These are phyloP conservation scores for Pseudorasbora parva DNA, from an alignment of 2,113 vertebrate species.

Conservation along the genomic window DNA sequence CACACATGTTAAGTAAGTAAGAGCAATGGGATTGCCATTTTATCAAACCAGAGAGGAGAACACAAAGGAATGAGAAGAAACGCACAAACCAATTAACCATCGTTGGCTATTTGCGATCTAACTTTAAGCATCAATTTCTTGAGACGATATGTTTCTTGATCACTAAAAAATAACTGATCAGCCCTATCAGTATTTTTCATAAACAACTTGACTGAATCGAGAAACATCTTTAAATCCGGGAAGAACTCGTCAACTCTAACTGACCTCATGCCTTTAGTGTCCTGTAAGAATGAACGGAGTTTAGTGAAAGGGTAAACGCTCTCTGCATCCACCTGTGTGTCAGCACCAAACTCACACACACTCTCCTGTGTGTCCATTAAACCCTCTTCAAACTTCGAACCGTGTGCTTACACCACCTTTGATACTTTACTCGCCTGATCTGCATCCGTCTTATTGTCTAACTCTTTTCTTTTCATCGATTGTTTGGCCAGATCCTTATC, in stretches of 20 bases:
- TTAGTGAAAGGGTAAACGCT: no score
- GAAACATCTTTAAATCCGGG: no score
- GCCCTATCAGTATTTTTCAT: not conserved
- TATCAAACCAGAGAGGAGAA: no score
- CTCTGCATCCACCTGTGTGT: no score
- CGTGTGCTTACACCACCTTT: not conserved
- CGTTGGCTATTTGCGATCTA: not conserved
- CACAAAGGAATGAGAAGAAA: not conserved
- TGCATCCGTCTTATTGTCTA: not conserved
- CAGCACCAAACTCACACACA: no score
- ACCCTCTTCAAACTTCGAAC: not conserved
- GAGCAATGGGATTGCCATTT: no score
- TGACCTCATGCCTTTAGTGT: no score
- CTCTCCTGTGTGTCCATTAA: not conserved
- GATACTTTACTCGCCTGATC: not conserved
- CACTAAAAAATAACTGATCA: not conserved
- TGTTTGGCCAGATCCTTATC: not conserved
- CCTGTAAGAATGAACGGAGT: no score
- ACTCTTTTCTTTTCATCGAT: not conserved
- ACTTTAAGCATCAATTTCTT: not conserved
- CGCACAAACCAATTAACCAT: not conserved
- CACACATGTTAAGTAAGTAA: no score
- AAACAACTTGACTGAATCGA: no score
- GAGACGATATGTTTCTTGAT: not conserved
- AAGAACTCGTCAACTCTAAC: no score